A percentile compares a stretch with the other conserved stretches of the same genome.
Evolutionary conservation across 2,888 invertebrate genomes (phyloP).

Genomic region (Scaptomyza polygonia): DNA sequence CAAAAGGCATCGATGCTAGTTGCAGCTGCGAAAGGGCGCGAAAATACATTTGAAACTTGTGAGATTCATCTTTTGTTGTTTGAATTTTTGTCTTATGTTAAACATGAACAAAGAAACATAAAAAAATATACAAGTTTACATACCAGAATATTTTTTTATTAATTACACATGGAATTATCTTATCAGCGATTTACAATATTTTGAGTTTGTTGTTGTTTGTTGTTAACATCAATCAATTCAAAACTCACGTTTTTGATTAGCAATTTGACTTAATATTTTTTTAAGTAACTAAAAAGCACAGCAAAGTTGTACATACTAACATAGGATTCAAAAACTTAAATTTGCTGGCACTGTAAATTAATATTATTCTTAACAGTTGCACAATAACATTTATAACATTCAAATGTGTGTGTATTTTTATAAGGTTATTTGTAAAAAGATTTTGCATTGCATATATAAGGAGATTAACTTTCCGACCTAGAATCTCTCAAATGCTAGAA

Average conservation of each 20-base stretch:
- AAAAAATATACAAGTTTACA: neutral
- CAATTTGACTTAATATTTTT: slow-evolving; percentile 5
- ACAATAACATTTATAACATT: slow-evolving; percentile 22
- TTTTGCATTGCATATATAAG: slow-evolving; percentile 10
- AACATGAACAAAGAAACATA: neutral
- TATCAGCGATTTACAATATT: slow-evolving; percentile 24
- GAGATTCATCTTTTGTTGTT: neutral
- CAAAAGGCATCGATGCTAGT: neutral
- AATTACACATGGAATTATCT: slow-evolving; percentile 22
- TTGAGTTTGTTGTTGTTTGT: slow-evolving; percentile 18
- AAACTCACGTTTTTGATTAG: slow-evolving; percentile 10
- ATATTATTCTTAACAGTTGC: slow-evolving; percentile 12
- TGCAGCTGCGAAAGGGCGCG: neutral
- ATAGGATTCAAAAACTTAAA: slow-evolving; percentile 7
- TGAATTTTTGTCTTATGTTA: neutral
- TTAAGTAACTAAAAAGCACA: slow-evolving; percentile 6
- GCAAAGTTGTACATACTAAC: neutral
- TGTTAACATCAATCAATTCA: slow-evolving; percentile 20
- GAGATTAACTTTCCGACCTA: slow-evolving; percentile 2
- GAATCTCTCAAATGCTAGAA: slow-evolving; percentile 4
- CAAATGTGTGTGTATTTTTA: slow-evolving; percentile 23
- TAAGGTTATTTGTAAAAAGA: slow-evolving; percentile 24
- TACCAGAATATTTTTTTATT: slow-evolving; percentile 29
- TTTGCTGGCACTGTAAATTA: slow-evolving; percentile 13
- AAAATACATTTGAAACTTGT: neutral